These are phyloP conservation scores for Ornithoptera alexandrae DNA, from an alignment of 2,888 invertebrate genomes.

Conservation along the genomic window DNA sequence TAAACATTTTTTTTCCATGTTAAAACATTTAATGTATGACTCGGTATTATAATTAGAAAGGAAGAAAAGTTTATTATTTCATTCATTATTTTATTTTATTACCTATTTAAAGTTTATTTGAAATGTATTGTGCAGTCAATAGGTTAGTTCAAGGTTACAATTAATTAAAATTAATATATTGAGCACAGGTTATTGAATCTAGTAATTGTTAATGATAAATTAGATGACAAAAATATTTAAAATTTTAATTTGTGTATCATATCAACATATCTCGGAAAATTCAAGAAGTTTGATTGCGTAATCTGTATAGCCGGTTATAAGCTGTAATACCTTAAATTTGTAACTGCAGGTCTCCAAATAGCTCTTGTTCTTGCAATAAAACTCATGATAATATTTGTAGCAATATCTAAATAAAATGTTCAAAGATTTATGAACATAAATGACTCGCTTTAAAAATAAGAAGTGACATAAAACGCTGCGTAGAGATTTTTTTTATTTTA, in stretches of 20 bases:
- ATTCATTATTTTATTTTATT: no score
- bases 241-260: background rate
- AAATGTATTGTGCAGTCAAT: no score
- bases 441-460: constrained; percentile 10
- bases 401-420: constrained; percentile 5
- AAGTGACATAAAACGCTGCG: constrained; percentile 13
- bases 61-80: no score
- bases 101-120: no score
- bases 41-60: no score
- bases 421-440: constrained; percentile 9
- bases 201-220: background rate
- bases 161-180: no score
- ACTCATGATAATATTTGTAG: constrained; percentile 49
- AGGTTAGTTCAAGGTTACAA: no score
- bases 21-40: no score
- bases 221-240: background rate
- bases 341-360: constrained; percentile 53
- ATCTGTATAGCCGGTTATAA: constrained; percentile 45
- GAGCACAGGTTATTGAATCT: no score
- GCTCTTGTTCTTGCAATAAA: constrained; percentile 53
- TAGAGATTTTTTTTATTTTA: background rate
- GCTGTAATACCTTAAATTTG: constrained; percentile 54
- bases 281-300: constrained; percentile 57
- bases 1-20: no score
- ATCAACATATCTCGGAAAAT: background rate